A percentile compares a stretch with the other conserved stretches of the same genome.
Evolutionary conservation across 2,113 vertebrate species (phyloP).

Genomic region (Microcebus griseorufus): DNA sequence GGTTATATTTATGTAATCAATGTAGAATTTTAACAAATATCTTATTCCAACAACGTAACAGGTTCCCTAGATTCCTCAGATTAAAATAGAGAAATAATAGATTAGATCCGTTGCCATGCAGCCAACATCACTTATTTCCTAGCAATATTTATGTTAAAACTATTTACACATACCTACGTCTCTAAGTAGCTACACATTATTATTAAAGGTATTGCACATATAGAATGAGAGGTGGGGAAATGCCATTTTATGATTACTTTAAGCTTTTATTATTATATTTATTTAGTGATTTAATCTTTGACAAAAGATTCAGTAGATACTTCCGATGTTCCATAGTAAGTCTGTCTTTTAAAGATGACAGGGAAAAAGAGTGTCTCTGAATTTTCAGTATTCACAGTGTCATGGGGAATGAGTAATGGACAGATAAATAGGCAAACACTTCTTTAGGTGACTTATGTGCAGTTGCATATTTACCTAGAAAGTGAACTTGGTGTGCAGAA

Average conservation of each 20-base stretch:
- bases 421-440: background rate
- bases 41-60: background rate
- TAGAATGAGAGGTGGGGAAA: background rate
- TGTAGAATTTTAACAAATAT: background rate
- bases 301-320: background rate
- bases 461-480: background rate
- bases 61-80: background rate
- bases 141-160: background rate
- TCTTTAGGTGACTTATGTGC: background rate
- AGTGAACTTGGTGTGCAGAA: background rate
- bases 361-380: background rate
- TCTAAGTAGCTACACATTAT: background rate
- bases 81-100: background rate
- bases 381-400: background rate
- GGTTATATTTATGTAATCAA: background rate
- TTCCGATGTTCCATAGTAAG: background rate
- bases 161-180: background rate
- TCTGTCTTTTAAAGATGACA: background rate
- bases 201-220: background rate
- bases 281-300: background rate
- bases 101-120: accelerated
- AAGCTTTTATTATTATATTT: background rate
- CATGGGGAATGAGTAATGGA: background rate
- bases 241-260: background rate
- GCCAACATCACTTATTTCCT: background rate